Evolutionary conservation across 2,888 invertebrate species (phyloP), one percentile per base, ranked within the genome.

Genomic region (Calliphora vomitoria): DNA sequence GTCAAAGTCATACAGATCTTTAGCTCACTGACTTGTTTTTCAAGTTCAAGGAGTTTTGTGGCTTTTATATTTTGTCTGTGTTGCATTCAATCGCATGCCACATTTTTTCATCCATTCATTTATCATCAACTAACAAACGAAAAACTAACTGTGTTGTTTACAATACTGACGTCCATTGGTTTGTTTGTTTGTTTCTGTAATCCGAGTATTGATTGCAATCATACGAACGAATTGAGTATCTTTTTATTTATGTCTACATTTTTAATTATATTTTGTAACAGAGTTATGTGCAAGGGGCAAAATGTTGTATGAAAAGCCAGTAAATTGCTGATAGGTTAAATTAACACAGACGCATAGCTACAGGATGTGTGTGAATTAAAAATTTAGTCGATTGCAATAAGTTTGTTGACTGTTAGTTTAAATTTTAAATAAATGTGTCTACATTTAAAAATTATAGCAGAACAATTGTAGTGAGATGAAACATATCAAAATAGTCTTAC

Each of bases 11-110:
- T 85, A 69, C 60, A 82, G 79, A 82, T 87, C 78, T 86, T 82
- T n/a, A 76, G 44, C 76, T 25, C 71, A 79, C 76, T 62, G 83
- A 89, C 89, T 88, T 69, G 89, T 88, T 88, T 89, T 86, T 86
- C 89, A 88, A 89, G 89, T 89, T 89, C 89, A 89, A 89, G 89
- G 89, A 89, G 88, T 69, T 75, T 62, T 82, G 84, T 82, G 71
- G 66, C 15, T 76, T 80, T 68, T 69, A 50, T 50, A 4, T 25
- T 25, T 25, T 25, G 1, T 10, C 62, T 72, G 20, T 53, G 0
- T 72, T 55, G 69, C 53, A 64, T 55, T 35, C 15, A 64, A 11
- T 69, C 8, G 69, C 50, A 72, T 41, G 71, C 71, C 55, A 78
- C 44, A 71, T 10, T 64, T 69, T 62, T 31, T 50, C 68, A 41